Base-by-base conservation (phyloP, 2,797 vertebrate species). In the Austrolebias charrua region DNA sequence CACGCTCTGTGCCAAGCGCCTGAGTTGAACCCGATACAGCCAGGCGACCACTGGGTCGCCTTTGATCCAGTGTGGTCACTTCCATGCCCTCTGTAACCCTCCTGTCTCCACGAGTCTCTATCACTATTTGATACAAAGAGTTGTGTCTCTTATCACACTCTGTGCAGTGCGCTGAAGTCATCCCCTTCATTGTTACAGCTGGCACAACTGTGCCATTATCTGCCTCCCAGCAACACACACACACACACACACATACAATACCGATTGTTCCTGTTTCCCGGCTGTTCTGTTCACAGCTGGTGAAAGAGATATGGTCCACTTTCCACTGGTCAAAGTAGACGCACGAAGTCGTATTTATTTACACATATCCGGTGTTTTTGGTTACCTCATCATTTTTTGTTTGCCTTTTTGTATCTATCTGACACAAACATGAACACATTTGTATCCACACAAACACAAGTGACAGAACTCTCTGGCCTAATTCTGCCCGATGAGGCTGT, bases 201-300 rank as follows among this genome's bases (percentile, higher is more conserved):
- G 78, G 66, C 75, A 87, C 77, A 76, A 79, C 63, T 71, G 63
- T 60, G 59, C 74, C 81, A 66, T 82, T 78, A 70, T 71, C 65
- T 81, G 66, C 60, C 65, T 44, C 48, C 33, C 40, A 60, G 53
- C 13, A 8, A 24, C 24, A 24, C 24, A 24, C 33, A 16, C 57
- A 55, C 57, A 55, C 58, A 43, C 55, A 54, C 62, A 43, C 52
- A 77, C 64, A 75, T 63, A 85, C 85, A 91, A 89, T 88, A 86
- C 85, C 73, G 67, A 86, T 88, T 90, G 88, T 89, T 82, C 81
- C 79, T 80, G 80, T 87, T 91, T 91, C 86, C 88, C 87, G 80
- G 66, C 61, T 20, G 44, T 81, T 72, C 75, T 83, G 75, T 85
- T 76, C 61, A 53, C 81, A 83, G 85, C 88, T 86, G 88, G 75